Evolutionary conservation across 2,113 vertebrate species (phyloP).

Genomic region (Syrrhaptes paradoxus): DNA sequence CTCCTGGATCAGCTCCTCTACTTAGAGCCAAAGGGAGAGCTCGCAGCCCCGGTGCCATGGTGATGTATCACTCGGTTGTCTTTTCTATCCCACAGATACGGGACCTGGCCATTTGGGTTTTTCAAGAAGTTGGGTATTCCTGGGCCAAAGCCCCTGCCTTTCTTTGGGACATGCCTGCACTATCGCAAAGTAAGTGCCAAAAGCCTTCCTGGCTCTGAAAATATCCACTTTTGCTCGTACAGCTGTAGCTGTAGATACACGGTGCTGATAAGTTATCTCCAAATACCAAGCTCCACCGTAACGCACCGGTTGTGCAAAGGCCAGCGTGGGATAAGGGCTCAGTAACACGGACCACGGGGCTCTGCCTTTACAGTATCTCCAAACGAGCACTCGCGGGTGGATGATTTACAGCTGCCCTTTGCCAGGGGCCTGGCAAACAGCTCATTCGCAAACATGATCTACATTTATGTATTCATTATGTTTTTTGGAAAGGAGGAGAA

Average conservation of each 20-base stretch:
- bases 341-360: neutral
- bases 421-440: neutral
- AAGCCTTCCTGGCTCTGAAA: neutral
- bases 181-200: conserved; percentile 72
- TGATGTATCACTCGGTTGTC: neutral
- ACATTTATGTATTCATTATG: accelerated
- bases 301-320: neutral
- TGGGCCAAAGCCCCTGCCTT: conserved; percentile 82
- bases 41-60: accelerated
- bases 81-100: conserved; percentile 71
- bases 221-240: neutral
- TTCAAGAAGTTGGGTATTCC: conserved; percentile 81
- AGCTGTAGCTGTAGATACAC: neutral
- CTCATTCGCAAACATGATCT: neutral
- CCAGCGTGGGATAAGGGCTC: neutral
- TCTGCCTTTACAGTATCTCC: neutral
- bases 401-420: neutral
- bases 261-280: neutral
- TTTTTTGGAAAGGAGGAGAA: neutral
- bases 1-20: neutral
- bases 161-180: conserved; percentile 70
- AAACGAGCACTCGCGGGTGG: accelerated
- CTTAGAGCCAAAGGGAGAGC: neutral
- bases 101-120: conserved; percentile 73
- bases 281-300: neutral